Conservation (phyloP, 1,140 invertebrate genomes). For the Ceratina australensis region DNA sequence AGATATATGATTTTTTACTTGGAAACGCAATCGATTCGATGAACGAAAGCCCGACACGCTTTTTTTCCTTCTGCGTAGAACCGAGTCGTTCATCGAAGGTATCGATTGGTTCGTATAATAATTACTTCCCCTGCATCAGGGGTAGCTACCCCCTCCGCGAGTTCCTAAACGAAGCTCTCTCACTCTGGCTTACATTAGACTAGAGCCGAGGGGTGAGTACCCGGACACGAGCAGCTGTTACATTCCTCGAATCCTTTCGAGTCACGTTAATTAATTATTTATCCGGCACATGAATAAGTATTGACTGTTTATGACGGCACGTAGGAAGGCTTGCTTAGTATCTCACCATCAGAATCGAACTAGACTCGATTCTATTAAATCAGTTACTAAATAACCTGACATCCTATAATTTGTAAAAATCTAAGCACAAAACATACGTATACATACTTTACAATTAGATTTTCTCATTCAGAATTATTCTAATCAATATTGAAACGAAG, state of each 20-base stretch:
- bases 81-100: constrained; percentile 71
- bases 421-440: too few relatives aligned
- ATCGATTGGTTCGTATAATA: constrained; percentile 77
- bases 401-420: too few relatives aligned
- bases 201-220: constrained; percentile 40
- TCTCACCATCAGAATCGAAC: too few relatives aligned
- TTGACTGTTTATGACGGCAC: constrained; percentile 45
- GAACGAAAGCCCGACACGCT: constrained; percentile 10
- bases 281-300: constrained; percentile 58
- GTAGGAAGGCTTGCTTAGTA: too few relatives aligned
- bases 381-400: too few relatives aligned
- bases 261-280: constrained; percentile 64
- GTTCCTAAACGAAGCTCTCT: constrained; percentile 50
- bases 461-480: too few relatives aligned
- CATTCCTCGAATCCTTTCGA: constrained; percentile 52
- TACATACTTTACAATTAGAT: too few relatives aligned
- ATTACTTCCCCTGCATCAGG: constrained; percentile 74
- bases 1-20: neutral
- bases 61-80: constrained; percentile 54
- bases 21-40: constrained; percentile 12
- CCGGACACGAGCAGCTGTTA: constrained; percentile 45
- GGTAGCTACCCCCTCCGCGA: constrained; percentile 66
- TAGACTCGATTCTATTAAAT: too few relatives aligned
- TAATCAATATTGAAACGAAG: too few relatives aligned
- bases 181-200: constrained; percentile 59